Conservation (phyloP, 2,797 vertebrate species). For the Luscinia luscinia region DNA sequence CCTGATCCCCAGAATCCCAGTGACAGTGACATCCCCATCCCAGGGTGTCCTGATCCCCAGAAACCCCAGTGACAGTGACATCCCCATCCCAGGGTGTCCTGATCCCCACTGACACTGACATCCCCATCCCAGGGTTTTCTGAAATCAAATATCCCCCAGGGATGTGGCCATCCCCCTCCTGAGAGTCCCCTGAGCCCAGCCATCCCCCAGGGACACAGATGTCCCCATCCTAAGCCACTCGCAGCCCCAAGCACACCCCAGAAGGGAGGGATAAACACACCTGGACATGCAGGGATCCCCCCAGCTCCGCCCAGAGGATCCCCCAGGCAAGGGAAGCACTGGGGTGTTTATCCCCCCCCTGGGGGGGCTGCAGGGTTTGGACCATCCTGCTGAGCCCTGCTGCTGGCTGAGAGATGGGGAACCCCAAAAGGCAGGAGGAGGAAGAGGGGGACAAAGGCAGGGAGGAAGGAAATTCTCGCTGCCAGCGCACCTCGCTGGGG, state of each 20-base stretch:
- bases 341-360: too few relatives aligned
- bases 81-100: neutral
- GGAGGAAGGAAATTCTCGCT: neutral
- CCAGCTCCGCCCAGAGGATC: neutral
- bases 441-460: neutral
- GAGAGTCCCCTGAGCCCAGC: too few relatives aligned
- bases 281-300: neutral
- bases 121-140: accelerated
- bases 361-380: neutral
- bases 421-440: neutral
- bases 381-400: neutral
- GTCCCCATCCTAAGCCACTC: neutral
- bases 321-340: neutral
- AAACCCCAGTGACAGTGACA: accelerated
- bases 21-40: accelerated
- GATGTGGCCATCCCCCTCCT: too few relatives aligned
- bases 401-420: too few relatives aligned
- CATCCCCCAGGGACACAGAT: too few relatives aligned
- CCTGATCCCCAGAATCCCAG: accelerated
- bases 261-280: neutral
- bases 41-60: neutral
- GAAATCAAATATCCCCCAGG: neutral
- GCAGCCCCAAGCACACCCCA: accelerated
- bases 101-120: accelerated
- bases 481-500: neutral